phyloP scores from a whole-genome alignment of 2,113 vertebrate species.

The Columbina picui region DNA sequence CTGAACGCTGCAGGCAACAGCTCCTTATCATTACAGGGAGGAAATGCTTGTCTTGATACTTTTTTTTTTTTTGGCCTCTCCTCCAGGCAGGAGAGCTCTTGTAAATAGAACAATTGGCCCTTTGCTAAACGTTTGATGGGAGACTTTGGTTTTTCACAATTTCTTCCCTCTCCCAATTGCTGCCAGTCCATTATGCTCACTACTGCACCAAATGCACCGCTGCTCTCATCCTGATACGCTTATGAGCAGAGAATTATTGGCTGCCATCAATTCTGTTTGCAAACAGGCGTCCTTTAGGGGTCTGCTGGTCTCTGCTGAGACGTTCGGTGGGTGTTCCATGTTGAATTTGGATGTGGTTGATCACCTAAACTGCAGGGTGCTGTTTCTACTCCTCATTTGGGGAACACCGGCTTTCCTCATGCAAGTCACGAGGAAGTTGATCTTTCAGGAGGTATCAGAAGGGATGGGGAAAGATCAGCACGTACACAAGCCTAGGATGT shows the following conservation, averaged over 20 bases:
- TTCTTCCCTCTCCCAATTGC: slow-evolving; percentile 25
- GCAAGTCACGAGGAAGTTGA: not conserved
- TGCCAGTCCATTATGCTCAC: slow-evolving; percentile 15
- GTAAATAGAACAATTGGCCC: slow-evolving; percentile 74
- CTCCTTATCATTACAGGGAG: slow-evolving; percentile 74
- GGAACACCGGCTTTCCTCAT: not conserved
- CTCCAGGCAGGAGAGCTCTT: slow-evolving; percentile 70
- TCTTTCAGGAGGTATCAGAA: not conserved
- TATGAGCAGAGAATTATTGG: not conserved
- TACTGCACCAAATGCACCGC: not conserved
- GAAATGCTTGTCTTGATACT: slow-evolving; percentile 72
- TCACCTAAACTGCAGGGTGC: not conserved
- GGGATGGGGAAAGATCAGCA: not conserved
- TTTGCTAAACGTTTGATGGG: slow-evolving; percentile 64
- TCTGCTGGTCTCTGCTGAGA: not conserved
- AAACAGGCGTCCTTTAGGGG: not conserved
- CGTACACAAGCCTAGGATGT: not conserved
- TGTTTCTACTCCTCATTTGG: not conserved
- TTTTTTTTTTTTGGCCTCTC: slow-evolving; percentile 43
- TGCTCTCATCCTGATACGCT: not conserved
- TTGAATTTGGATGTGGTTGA: not conserved
- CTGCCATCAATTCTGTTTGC: not conserved
- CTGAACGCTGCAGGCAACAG: slow-evolving; percentile 72
- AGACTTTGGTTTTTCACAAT: slow-evolving; percentile 48
- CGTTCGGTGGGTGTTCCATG: rapidly evolving